A percentile compares a stretch with the other conserved stretches of the same genome.
phyloP scores from a whole-genome alignment of 2,888 invertebrate species.

The Venusia cambrica region DNA sequence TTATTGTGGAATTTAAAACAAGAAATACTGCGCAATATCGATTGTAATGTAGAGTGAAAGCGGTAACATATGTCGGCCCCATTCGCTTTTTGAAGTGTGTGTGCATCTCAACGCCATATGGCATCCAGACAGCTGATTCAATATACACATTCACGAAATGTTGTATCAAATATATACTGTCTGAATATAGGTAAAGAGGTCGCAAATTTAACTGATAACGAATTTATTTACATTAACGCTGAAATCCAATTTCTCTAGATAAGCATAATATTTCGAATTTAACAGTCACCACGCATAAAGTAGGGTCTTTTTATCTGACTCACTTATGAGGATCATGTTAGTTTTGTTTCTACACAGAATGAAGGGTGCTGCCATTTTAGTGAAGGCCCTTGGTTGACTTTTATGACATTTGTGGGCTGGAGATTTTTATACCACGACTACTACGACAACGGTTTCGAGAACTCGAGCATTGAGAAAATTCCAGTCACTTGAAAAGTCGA shows the following conservation, averaged over 20 bases:
- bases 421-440: too few species aligned
- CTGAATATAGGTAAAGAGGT: conserved; percentile 26
- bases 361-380: too few species aligned
- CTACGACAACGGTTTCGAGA: too few species aligned
- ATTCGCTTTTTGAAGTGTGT: conserved; percentile 71
- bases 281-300: too few species aligned
- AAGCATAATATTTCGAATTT: too few species aligned
- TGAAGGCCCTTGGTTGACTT: too few species aligned
- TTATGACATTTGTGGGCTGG: too few species aligned
- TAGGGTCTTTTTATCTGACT: too few species aligned
- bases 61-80: conserved; percentile 75
- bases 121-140: conserved; percentile 65
- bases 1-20: conserved; percentile 8
- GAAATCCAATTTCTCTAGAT: conserved; percentile 7
- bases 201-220: conserved; percentile 19
- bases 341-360: too few species aligned
- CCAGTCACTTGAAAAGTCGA: too few species aligned
- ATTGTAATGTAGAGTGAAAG: conserved; percentile 76
- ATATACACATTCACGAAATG: conserved; percentile 36
- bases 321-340: too few species aligned
- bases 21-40: conserved; percentile 48
- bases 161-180: conserved; percentile 16
- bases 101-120: conserved; percentile 73
- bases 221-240: conserved; percentile 7
- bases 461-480: too few species aligned